A percentile compares a stretch with the other conserved stretches of the same genome.
Evolutionary conservation across 1,140 invertebrate genomes (phyloP).

Genomic region (Drosophila micromelanica): DNA sequence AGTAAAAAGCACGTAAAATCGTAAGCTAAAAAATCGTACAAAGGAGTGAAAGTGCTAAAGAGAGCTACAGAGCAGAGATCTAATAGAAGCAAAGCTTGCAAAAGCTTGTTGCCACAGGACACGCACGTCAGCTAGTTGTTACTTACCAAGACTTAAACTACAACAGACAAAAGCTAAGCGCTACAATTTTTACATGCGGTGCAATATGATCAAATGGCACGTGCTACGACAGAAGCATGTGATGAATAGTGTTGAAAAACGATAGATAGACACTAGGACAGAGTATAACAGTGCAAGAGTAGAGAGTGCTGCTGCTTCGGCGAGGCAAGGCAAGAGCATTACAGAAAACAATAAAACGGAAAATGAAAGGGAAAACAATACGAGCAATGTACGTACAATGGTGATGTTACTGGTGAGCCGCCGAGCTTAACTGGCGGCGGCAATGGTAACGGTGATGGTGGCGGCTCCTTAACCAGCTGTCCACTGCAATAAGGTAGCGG

Average conservation of each 20-base stretch:
- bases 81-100: not conserved
- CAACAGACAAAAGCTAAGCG: slow-evolving; percentile 13
- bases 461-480: slow-evolving; percentile 89
- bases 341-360: not conserved
- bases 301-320: not conserved
- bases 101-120: slow-evolving; percentile 1
- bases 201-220: slow-evolving; percentile 21
- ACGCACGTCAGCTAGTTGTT: not conserved
- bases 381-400: slow-evolving; percentile 86
- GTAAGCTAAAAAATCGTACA: not conserved
- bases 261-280: slow-evolving; percentile 4
- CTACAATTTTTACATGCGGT: slow-evolving; percentile 25
- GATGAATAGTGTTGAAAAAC: slow-evolving; percentile 38
- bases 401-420: slow-evolving; percentile 88
- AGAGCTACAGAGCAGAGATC: not conserved
- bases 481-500: slow-evolving; percentile 96
- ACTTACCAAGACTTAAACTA: not conserved
- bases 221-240: slow-evolving; percentile 1
- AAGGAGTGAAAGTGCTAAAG: not conserved
- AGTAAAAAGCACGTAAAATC: not conserved
- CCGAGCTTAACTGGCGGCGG: slow-evolving; percentile 90
- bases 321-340: slow-evolving; percentile 5
- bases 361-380: slow-evolving; percentile 13
- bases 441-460: slow-evolving; percentile 90
- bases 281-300: not conserved